Percentiles rank a stretch among this genome's conserved stretches.
Evolutionary conservation across 2,797 vertebrate genomes (phyloP).

Genomic region (Periophthalmus magnuspinnatus): DNA sequence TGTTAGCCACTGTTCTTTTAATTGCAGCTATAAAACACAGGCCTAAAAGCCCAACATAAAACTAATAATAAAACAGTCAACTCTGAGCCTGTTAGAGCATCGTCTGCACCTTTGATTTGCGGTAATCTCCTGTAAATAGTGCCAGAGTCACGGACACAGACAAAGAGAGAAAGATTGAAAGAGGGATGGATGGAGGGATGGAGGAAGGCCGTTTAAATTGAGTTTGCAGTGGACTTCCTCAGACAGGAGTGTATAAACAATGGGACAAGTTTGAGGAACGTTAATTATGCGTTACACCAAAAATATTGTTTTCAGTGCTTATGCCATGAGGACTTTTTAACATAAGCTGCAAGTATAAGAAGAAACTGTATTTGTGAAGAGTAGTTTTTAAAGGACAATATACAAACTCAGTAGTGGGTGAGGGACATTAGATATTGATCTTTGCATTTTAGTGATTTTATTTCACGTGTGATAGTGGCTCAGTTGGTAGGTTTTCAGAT

Average conservation of each 20-base stretch:
- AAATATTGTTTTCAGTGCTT: background rate
- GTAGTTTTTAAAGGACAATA: too few relatives aligned
- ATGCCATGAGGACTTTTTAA: background rate
- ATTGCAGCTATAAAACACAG: conserved; percentile 19
- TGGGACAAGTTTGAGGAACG: too few relatives aligned
- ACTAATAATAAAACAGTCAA: conserved; percentile 8
- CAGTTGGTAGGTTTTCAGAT: too few relatives aligned
- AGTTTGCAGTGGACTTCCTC: conserved; percentile 39
- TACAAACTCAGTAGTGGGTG: too few relatives aligned
- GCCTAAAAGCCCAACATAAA: conserved; percentile 10
- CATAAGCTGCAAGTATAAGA: background rate
- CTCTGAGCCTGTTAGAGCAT: conserved; percentile 20
- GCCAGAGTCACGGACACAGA: conserved; percentile 36
- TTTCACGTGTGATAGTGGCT: too few relatives aligned
- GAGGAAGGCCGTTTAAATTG: conserved; percentile 47
- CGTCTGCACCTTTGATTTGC: conserved; percentile 45
- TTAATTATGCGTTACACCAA: background rate
- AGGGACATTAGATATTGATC: background rate
- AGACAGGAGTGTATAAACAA: background rate
- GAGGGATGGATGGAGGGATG: conserved; percentile 52
- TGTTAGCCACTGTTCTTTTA: conserved; percentile 21
- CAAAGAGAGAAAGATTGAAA: conserved; percentile 25
- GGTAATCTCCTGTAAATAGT: conserved; percentile 41
- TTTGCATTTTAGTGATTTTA: too few relatives aligned
- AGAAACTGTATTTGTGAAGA: too few relatives aligned